phyloP scores from a whole-genome alignment of 2,888 invertebrate genomes.

The Julus scandinavius region DNA sequence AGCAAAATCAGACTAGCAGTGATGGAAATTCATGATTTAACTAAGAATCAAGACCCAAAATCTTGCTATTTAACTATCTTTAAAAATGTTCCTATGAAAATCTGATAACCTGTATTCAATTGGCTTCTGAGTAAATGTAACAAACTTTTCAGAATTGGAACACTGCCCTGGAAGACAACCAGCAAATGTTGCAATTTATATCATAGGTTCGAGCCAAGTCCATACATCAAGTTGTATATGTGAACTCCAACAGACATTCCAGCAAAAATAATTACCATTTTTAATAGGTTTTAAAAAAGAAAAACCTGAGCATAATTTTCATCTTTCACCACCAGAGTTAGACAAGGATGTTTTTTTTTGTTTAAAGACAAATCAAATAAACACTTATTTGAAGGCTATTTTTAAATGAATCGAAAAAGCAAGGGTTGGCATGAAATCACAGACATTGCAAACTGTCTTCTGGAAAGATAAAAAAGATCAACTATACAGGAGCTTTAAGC shows the following conservation, averaged over 20 bases:
- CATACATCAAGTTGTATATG: neutral
- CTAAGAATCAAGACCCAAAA: too few relatives aligned
- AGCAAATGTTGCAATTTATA: neutral
- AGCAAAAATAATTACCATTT: slow-evolving; percentile 19
- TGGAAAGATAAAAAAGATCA: neutral
- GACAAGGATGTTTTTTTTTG: slow-evolving; percentile 34
- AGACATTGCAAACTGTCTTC: neutral
- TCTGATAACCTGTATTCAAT: too few relatives aligned
- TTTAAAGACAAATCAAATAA: slow-evolving; percentile 29
- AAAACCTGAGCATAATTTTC: neutral
- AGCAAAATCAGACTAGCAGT: too few relatives aligned
- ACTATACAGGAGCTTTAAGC: neutral
- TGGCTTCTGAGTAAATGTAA: neutral
- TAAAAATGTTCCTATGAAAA: too few relatives aligned
- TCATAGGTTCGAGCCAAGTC: neutral
- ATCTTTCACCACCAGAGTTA: neutral
- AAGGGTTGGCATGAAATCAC: neutral
- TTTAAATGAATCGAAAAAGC: neutral
- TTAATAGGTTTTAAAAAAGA: neutral
- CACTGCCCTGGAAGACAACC: slow-evolving; percentile 2
- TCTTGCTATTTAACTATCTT: too few relatives aligned
- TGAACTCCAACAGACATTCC: neutral
- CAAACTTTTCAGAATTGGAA: neutral
- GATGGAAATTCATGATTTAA: too few relatives aligned
- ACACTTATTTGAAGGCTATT: slow-evolving; percentile 15